phyloP scores from a whole-genome alignment of 2,888 invertebrate genomes.

The Meliscaeva auricollis region DNA sequence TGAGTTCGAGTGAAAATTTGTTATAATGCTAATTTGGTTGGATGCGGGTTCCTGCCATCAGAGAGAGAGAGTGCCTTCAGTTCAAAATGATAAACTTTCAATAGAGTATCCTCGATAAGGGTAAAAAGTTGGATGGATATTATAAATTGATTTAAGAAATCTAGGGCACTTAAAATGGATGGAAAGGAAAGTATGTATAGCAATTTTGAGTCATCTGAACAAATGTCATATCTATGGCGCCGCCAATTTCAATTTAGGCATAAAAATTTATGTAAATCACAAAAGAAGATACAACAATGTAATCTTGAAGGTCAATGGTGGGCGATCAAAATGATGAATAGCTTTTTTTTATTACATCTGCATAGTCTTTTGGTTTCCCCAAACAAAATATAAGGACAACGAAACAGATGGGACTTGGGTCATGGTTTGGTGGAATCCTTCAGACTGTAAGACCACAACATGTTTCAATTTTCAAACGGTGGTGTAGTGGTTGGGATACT shows the following conservation, averaged over 20 bases:
- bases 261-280: constrained; percentile 10
- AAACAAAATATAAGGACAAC: not conserved
- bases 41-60: not conserved
- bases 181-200: not conserved
- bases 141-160: constrained; percentile 15
- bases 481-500: not conserved
- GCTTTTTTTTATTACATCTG: constrained; percentile 4
- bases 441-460: not conserved
- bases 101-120: constrained; percentile 5
- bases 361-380: not conserved
- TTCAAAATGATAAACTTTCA: not conserved
- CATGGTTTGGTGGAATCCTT: not conserved
- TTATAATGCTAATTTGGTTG: constrained; percentile 19
- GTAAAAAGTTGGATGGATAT: not conserved
- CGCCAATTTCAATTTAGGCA: constrained; percentile 13
- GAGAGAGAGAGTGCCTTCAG: not conserved
- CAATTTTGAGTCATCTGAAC: constrained; percentile 9
- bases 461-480: not conserved
- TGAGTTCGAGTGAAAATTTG: constrained; percentile 23
- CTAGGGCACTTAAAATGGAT: not conserved
- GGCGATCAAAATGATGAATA: constrained; percentile 3
- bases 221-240: constrained; percentile 14
- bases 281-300: constrained; percentile 6
- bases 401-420: not conserved
- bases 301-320: constrained; percentile 15